Evolutionary conservation across 2,888 invertebrate species (phyloP), one percentile per base, ranked within the genome.

Genomic region (Acanthosepion pharaonis): DNA sequence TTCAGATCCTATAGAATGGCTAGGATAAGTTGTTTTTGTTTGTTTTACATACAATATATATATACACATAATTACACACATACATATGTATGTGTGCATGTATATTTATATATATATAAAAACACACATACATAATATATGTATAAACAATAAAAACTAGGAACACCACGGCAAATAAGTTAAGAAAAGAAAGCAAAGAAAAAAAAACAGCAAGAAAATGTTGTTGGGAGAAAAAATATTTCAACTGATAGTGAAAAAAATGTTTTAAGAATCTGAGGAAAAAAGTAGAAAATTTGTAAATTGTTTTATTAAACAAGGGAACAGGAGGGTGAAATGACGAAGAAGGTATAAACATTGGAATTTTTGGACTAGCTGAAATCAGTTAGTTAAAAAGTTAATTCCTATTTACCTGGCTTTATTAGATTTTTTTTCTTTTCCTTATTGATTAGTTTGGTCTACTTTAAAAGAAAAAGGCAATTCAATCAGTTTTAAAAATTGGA

Each of bases 121-220:
- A 8, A 78, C n/a, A 11, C n/a, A n/a, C 78, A 78, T 78, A 78
- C 78, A 78, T 78, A 78, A 78, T 49, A 53, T 18, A 93, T n/a
- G 53, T 93, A 53, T 93, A 93, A 93, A 93, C 49, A 93, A 93
- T 93, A 25, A 93, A 49, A 93, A 53, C 93, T 53, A 93, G n/a
- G 28, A 93, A 93, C 93, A 93, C 51, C 93, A 93, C 93, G 48
- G 93, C 93, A 93, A 93, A 93, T 93, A 93, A 93, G 51, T 93
- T 93, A 93, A 93, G 49, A n/a, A 53, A 53, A 28, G 48, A 49
- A 49, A 93, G 49, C 33, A 53, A 49, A 93, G 33, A 93, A 53
- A 53, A 49, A 28, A 25, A 6, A 28, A 49, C 28, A 51, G 28
- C n/a, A 51, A 93, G 23, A 93, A 93, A 48, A 25, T 28, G 48